phyloP scores from a whole-genome alignment of 2,797 vertebrate genomes.

The Sphenopsis melanotis region DNA sequence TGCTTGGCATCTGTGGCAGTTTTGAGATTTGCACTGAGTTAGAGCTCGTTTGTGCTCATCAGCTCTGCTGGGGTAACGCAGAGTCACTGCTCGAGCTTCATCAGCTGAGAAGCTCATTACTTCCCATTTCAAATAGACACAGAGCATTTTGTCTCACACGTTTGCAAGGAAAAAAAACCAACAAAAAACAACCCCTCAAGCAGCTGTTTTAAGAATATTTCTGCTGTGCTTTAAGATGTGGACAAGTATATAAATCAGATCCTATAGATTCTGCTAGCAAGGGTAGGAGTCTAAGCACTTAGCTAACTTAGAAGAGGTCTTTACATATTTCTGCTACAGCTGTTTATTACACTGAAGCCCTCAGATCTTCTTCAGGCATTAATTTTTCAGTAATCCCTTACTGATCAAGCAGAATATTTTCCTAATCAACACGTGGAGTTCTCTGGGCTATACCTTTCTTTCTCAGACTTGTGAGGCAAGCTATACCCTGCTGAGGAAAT shows the following conservation, averaged over 20 bases:
- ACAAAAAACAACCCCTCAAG: background rate
- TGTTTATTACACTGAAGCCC: background rate
- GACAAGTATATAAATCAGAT: background rate
- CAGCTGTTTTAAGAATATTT: background rate
- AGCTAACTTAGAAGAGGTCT: conserved; percentile 8
- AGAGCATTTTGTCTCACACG: background rate
- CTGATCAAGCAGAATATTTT: conserved; percentile 58
- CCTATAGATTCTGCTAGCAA: background rate
- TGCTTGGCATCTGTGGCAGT: background rate
- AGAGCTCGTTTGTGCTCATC: background rate
- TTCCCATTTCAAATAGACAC: background rate
- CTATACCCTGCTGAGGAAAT: background rate
- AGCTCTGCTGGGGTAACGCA: background rate
- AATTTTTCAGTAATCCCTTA: conserved; percentile 61
- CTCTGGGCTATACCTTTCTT: conserved; percentile 3
- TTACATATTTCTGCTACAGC: background rate
- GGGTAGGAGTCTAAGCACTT: background rate
- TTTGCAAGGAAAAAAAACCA: background rate
- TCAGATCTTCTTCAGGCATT: conserved; percentile 28
- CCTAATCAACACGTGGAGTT: background rate
- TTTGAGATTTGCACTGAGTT: background rate
- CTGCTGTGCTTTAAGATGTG: background rate
- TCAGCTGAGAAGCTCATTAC: background rate
- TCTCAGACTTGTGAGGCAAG: background rate
- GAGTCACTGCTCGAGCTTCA: background rate